phyloP scores from a whole-genome alignment of 1,140 invertebrate species.

The Trichonephila inaurata region DNA sequence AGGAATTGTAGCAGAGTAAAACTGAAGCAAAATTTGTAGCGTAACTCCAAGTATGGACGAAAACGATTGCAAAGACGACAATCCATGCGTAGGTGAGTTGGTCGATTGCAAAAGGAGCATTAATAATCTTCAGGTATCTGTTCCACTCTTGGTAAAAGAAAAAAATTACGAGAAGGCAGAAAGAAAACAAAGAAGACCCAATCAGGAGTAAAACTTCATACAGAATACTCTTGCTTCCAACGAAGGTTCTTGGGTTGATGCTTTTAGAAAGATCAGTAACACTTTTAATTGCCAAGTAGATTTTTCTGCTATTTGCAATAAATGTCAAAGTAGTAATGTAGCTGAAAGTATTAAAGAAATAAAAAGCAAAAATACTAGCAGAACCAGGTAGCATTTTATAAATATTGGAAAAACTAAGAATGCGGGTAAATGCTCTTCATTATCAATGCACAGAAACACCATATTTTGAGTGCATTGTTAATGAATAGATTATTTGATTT shows the following conservation, averaged over 20 bases:
- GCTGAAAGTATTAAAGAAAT: background rate
- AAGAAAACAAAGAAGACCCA: background rate
- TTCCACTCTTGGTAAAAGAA: constrained; percentile 15
- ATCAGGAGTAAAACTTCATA: background rate
- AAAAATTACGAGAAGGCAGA: background rate
- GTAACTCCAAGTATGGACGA: background rate
- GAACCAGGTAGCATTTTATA: background rate
- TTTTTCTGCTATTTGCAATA: background rate
- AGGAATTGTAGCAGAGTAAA: background rate
- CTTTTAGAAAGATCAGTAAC: background rate
- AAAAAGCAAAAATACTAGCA: background rate
- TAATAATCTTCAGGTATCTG: background rate
- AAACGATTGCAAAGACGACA: background rate
- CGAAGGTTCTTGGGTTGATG: background rate
- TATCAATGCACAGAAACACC: background rate
- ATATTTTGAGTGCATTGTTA: background rate
- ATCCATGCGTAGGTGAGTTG: background rate
- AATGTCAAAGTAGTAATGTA: background rate
- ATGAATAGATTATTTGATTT: background rate
- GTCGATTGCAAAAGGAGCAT: background rate
- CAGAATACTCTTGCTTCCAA: background rate
- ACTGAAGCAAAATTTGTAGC: background rate
- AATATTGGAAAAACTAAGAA: background rate
- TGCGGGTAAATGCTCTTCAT: background rate
- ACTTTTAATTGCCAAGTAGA: background rate